phyloP scores from a whole-genome alignment of 2,113 vertebrate genomes.

The Trochalopteron elliotii region DNA sequence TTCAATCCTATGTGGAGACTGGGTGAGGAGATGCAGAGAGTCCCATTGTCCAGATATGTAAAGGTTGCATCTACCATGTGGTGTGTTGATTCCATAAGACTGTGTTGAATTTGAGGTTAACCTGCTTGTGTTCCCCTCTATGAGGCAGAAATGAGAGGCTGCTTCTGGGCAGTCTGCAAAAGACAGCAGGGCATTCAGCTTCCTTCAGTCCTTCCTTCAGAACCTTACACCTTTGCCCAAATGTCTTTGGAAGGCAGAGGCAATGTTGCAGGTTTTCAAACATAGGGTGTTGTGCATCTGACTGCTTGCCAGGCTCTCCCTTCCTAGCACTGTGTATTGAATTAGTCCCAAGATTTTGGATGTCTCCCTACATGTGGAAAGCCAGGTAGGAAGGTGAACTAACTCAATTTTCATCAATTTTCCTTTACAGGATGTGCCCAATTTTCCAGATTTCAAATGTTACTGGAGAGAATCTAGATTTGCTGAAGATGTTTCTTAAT shows the following conservation, averaged over 20 bases:
- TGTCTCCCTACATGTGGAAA: background rate
- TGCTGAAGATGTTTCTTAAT: slow-evolving; percentile 99
- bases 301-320: slow-evolving; percentile 17
- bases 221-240: slow-evolving; percentile 1
- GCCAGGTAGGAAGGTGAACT: background rate
- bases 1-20: slow-evolving; percentile 19
- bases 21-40: slow-evolving; percentile 24
- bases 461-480: slow-evolving; percentile 93
- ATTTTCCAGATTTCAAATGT: slow-evolving; percentile 99
- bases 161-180: slow-evolving; percentile 1
- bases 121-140: background rate
- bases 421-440: slow-evolving; percentile 89
- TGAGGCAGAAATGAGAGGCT: slow-evolving; percentile 19
- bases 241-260: background rate
- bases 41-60: slow-evolving; percentile 17
- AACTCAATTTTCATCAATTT: background rate
- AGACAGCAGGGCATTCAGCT: background rate
- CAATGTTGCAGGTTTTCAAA: background rate
- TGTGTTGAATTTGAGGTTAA: slow-evolving; percentile 1
- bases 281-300: background rate
- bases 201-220: background rate
- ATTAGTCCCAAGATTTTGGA: slow-evolving; percentile 21
- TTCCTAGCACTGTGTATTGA: background rate
- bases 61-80: slow-evolving; percentile 44
- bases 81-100: slow-evolving; percentile 10